Conservation (phyloP, 2,888 invertebrate genomes). For the Dryobotodes eremita region DNA sequence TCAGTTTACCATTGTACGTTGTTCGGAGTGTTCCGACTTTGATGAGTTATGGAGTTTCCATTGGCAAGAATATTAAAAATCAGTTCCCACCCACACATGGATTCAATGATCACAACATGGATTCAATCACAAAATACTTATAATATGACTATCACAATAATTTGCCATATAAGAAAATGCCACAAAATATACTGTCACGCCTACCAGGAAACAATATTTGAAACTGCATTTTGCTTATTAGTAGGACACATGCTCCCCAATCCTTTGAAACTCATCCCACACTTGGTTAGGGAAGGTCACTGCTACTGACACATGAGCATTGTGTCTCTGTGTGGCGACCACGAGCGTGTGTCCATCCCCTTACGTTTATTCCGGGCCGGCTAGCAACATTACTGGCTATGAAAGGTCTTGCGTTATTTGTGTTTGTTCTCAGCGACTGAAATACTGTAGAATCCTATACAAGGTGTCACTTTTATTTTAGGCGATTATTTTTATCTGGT, state of each 20-base stretch:
- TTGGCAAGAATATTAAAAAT: neutral
- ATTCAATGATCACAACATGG: neutral
- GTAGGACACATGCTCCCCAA: neutral
- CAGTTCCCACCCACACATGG: neutral
- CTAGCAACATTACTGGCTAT: neutral
- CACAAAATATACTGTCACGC: too few species aligned
- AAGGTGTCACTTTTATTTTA: neutral
- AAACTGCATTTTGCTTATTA: neutral
- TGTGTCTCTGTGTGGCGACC: neutral
- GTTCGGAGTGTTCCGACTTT: neutral
- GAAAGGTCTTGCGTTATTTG: conserved; percentile 10
- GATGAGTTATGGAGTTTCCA: too few species aligned
- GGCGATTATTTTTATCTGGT: neutral
- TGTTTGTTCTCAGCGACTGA: neutral
- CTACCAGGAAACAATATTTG: neutral
- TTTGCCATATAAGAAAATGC: neutral
- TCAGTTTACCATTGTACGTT: neutral
- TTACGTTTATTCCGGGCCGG: conserved; percentile 1
- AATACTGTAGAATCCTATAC: neutral
- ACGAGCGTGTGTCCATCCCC: neutral
- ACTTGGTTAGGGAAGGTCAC: neutral
- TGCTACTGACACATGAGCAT: neutral
- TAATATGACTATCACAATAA: neutral
- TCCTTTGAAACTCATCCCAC: neutral
- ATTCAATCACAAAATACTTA: neutral